phyloP scores from a whole-genome alignment of 2,888 invertebrate species.

The Bursaphelenchus okinawaensis region DNA sequence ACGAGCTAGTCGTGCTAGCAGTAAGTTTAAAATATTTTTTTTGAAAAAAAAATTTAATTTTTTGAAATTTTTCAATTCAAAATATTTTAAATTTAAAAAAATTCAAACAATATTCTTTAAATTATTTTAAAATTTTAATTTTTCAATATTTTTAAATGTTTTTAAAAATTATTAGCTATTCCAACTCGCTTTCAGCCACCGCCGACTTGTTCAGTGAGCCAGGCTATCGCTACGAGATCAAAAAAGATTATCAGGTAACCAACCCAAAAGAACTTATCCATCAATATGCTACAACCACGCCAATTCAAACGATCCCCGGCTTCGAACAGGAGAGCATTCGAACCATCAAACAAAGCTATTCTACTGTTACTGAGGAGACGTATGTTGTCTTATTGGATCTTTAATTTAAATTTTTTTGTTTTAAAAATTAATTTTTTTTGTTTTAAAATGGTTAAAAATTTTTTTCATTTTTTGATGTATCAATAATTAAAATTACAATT shows the following conservation, averaged over 20 bases:
- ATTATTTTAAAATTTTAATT: too few relatives aligned
- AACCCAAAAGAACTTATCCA: conserved; percentile 56
- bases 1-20: conserved; percentile 20
- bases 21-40: neutral
- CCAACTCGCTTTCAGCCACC: conserved; percentile 34
- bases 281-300: conserved; percentile 54
- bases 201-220: conserved; percentile 42
- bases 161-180: too few relatives aligned
- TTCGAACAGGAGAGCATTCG: conserved; percentile 32
- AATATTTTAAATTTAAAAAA: neutral
- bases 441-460: too few relatives aligned
- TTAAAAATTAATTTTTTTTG: too few relatives aligned
- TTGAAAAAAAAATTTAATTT: too few relatives aligned
- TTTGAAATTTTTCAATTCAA: neutral
- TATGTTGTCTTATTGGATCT: conserved; percentile 17
- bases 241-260: conserved; percentile 49
- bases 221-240: conserved; percentile 38
- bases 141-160: too few relatives aligned
- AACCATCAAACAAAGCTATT: conserved; percentile 42
- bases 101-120: too few relatives aligned
- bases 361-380: conserved; percentile 44
- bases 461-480: too few relatives aligned
- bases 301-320: conserved; percentile 39
- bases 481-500: too few relatives aligned
- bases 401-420: too few relatives aligned